phyloP scores from a whole-genome alignment of 2,888 invertebrate species.

The Acrobasis suavella region DNA sequence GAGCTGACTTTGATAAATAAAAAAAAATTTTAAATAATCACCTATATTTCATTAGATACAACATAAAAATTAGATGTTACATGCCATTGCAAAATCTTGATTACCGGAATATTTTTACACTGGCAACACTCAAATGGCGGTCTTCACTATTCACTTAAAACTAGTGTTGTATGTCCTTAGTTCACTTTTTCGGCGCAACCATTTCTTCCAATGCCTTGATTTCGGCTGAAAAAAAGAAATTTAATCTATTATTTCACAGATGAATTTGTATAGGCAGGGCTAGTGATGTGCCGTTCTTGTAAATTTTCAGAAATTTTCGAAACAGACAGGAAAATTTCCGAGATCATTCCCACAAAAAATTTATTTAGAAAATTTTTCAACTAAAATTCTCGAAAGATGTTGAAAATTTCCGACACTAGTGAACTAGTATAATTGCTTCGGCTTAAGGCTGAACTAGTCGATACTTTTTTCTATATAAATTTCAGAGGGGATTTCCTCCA shows the following conservation, averaged over 20 bases:
- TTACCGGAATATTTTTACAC: slow-evolving; percentile 24
- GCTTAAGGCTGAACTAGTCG: no score
- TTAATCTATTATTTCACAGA: not conserved
- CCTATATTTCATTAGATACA: slow-evolving; percentile 69
- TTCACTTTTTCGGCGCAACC: slow-evolving; percentile 53
- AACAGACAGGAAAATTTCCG: no score
- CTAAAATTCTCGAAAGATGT: no score
- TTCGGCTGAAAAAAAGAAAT: slow-evolving; percentile 71
- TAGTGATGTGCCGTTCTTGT: no score
- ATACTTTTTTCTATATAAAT: no score
- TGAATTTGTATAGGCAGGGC: not conserved
- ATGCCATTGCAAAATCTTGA: slow-evolving; percentile 37
- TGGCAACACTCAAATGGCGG: slow-evolving; percentile 51
- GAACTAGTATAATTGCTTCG: no score
- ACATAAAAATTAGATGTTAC: slow-evolving; percentile 51
- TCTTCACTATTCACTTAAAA: slow-evolving; percentile 58
- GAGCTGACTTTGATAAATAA: slow-evolving; percentile 26
- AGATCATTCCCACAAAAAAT: no score
- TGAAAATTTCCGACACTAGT: no score
- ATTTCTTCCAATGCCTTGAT: slow-evolving; percentile 69
- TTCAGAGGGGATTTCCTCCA: no score
- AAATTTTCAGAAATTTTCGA: no score
- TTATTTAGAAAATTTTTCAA: no score
- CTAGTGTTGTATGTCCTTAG: slow-evolving; percentile 37
- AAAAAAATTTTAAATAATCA: slow-evolving; percentile 45